Conservation (phyloP, 2,113 vertebrate species). For the Rissa tridactyla region DNA sequence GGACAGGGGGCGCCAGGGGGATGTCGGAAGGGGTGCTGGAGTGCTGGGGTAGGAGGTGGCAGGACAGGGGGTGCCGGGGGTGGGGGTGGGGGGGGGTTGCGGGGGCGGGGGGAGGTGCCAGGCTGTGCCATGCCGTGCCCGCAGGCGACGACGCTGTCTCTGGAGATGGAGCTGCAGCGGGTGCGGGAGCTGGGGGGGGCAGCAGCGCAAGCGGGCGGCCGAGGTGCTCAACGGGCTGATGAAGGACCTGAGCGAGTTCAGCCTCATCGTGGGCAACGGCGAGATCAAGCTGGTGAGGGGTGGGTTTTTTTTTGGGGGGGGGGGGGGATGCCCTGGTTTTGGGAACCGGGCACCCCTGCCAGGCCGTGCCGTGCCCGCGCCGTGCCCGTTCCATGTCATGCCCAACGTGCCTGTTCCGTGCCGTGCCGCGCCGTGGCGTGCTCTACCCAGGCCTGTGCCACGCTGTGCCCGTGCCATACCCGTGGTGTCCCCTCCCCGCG, state of each 20-base stretch:
- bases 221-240: slow-evolving; percentile 91
- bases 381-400: too few relatives aligned
- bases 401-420: too few relatives aligned
- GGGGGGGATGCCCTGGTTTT: too few relatives aligned
- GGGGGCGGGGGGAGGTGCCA: too few relatives aligned
- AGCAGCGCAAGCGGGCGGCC: slow-evolving; percentile 89
- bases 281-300: slow-evolving; percentile 95
- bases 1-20: too few relatives aligned
- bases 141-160: slow-evolving; percentile 83
- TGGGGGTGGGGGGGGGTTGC: too few relatives aligned
- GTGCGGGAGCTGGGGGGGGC: slow-evolving; percentile 88
- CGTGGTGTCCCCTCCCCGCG: background rate
- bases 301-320: background rate
- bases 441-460: too few relatives aligned
- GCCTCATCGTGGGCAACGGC: slow-evolving; percentile 88
- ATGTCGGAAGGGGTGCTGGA: too few relatives aligned
- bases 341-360: background rate
- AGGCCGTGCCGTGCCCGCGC: too few relatives aligned
- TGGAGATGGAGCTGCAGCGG: slow-evolving; percentile 88
- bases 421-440: background rate
- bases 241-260: slow-evolving; percentile 93
- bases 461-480: background rate
- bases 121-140: background rate
- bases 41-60: too few relatives aligned
- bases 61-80: too few relatives aligned